Percentiles rank a stretch among this genome's conserved stretches.
Evolutionary conservation across 2,888 invertebrate species (phyloP).

Genomic region (Patella ulyssiponensis): DNA sequence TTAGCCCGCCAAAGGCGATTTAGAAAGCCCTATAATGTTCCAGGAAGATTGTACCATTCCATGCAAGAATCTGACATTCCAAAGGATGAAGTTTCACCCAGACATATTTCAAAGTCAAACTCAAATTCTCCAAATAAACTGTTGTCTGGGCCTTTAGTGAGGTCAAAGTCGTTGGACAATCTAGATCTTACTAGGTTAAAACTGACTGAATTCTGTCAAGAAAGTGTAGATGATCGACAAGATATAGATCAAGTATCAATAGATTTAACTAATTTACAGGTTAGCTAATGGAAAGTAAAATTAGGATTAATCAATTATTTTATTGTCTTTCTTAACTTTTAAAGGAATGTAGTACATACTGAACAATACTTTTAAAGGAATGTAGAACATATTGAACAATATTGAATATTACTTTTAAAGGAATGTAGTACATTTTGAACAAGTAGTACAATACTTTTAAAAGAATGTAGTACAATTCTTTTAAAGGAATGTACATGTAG

Average conservation of each 20-base stretch:
- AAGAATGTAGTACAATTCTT: too few species aligned
- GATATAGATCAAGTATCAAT: slow-evolving; percentile 62
- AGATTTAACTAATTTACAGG: slow-evolving; percentile 59
- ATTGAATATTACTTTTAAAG: too few species aligned
- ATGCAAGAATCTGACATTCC: slow-evolving; percentile 51
- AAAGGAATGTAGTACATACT: too few species aligned
- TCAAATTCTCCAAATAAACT: slow-evolving; percentile 54
- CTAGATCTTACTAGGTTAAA: slow-evolving; percentile 57
- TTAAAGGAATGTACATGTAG: too few species aligned
- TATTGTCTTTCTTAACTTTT: too few species aligned
- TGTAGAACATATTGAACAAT: too few species aligned
- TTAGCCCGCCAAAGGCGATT: slow-evolving; percentile 39
- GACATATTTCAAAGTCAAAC: slow-evolving; percentile 54
- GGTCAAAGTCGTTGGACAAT: slow-evolving; percentile 66
- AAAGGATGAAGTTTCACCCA: slow-evolving; percentile 37
- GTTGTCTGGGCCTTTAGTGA: slow-evolving; percentile 41
- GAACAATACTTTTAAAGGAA: too few species aligned
- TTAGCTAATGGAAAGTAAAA: slow-evolving; percentile 21
- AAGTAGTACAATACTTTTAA: too few species aligned
- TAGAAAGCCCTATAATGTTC: slow-evolving; percentile 63
- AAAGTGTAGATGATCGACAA: slow-evolving; percentile 37
- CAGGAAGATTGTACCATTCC: slow-evolving; percentile 58
- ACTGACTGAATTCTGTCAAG: slow-evolving; percentile 46
- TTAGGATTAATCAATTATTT: background rate
- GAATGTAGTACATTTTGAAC: too few species aligned